These are phyloP conservation scores for Ommatoiulus sabulosus DNA, from an alignment of 2,888 invertebrate species.

Conservation along the genomic window DNA sequence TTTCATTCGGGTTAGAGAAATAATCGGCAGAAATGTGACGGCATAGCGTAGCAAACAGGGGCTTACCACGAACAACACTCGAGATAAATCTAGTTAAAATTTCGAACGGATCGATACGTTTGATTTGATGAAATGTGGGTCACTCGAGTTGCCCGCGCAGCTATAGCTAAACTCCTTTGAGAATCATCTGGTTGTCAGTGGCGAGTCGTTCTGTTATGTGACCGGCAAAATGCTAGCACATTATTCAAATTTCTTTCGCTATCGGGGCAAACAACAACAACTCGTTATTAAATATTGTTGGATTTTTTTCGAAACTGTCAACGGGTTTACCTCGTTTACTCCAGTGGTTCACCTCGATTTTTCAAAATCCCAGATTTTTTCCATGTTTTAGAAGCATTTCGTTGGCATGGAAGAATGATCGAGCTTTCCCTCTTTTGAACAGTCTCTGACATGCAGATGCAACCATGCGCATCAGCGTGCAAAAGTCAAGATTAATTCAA, in stretches of 20 bases:
- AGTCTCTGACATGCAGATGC: too few relatives aligned
- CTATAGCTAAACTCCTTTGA: too few relatives aligned
- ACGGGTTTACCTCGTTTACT: not conserved
- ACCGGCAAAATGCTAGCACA: too few relatives aligned
- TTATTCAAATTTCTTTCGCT: not conserved
- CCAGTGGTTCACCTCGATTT: constrained; percentile 20
- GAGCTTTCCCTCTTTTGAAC: too few relatives aligned
- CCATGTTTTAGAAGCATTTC: too few relatives aligned
- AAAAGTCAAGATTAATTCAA: too few relatives aligned
- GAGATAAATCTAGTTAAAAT: not conserved
- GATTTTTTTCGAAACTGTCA: not conserved
- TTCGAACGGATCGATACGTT: not conserved
- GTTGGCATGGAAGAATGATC: too few relatives aligned
- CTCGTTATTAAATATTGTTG: not conserved
- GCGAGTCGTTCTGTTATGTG: too few relatives aligned
- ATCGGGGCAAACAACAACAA: not conserved
- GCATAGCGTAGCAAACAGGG: not conserved
- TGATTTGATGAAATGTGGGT: constrained; percentile 18
- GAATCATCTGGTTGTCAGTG: not conserved
- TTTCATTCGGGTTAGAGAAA: constrained; percentile 16
- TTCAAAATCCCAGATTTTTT: too few relatives aligned
- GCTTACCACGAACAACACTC: not conserved
- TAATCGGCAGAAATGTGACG: not conserved
- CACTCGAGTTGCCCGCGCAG: too few relatives aligned
- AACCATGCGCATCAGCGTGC: too few relatives aligned